Base-by-base conservation (phyloP, 2,888 invertebrate species). In the Campaea margaritaria region DNA sequence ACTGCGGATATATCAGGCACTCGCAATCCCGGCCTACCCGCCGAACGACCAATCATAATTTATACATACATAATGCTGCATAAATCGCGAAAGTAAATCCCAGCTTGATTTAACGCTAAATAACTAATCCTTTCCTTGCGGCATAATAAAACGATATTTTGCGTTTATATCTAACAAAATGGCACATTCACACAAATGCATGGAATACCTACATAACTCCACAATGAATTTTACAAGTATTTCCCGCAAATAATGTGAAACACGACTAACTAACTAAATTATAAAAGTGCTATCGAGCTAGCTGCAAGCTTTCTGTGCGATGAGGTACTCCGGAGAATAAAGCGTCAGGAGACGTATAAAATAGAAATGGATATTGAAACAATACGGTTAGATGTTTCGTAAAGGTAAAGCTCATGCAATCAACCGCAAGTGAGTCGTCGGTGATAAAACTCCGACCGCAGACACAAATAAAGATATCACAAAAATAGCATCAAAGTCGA, bases 401-500 rank as follows among this genome's bases (percentile, higher is more conserved):
- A 66, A 68, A 58, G 58, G 60, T 53, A 46, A 55, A 62, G 59
- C 57, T 62, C 66, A 60, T 78, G 79, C 74, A 78, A 79, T 83
- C 78, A 69, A 77, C 79, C 79, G 71, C 77, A 78, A 79, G 72
- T 71, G 76, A 78, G 78, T 76, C 73, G 72, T 75, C 69, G 70
- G 74, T 77, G 78, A 83, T 85, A 83, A 84, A 85, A 83, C 79
- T 73, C 69, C 73, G 76, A 83, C 89, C 86, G 81, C 85, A 85
- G 79, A 81, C 85, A 80, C 78, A 78, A 79, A 9, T 31, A 31
- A 81, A 81, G 78, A 74, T 78, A 78, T 85, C 81, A 85, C 85
- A 79, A 84, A 88, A 89, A 89, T 91, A 89, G 84, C 85, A 84
- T 85, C 85, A 83, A 85, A 83, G 82, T 75, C 78, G 78, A 79